Evolutionary conservation across 2,113 vertebrate genomes (phyloP).

Genomic region (Protobothrops mucrosquamatus): DNA sequence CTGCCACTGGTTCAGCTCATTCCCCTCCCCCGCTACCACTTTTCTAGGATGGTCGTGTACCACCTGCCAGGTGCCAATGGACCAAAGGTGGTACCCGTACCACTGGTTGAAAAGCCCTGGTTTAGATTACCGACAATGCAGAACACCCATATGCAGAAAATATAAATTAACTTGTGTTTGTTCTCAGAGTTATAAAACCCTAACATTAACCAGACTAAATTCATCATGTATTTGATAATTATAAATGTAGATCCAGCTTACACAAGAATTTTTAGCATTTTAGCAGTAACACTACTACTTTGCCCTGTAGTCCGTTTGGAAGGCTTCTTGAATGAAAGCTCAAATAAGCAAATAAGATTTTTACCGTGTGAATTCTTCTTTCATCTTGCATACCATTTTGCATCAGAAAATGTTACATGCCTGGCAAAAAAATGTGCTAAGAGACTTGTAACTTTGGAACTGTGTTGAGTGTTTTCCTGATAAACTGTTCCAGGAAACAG

Average conservation of each 20-base stretch:
- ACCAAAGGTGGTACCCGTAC: too few species aligned
- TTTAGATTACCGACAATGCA: background rate
- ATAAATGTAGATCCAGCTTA: background rate
- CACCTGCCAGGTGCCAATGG: too few species aligned
- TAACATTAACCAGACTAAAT: background rate
- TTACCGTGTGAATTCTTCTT: slow-evolving; percentile 4
- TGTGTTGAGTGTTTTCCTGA: slow-evolving; percentile 66
- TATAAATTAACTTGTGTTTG: background rate
- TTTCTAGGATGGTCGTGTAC: too few species aligned
- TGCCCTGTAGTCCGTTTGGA: background rate
- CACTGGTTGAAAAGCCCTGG: too few species aligned
- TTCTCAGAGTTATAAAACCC: background rate
- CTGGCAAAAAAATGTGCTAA: slow-evolving; percentile 28
- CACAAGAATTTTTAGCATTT: background rate
- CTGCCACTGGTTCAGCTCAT: too few species aligned
- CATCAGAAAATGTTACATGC: slow-evolving; percentile 19
- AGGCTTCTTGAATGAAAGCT: background rate
- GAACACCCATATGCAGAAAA: background rate
- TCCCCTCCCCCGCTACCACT: too few species aligned
- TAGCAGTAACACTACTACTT: background rate
- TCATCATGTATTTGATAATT: background rate
- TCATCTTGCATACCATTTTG: background rate
- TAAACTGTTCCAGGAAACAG: slow-evolving; percentile 73
- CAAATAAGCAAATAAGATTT: slow-evolving; percentile 4
- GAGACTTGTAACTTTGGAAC: slow-evolving; percentile 62